Evolutionary conservation across 2,888 invertebrate genomes (phyloP).

Genomic region (Dastarcus helophoroides): DNA sequence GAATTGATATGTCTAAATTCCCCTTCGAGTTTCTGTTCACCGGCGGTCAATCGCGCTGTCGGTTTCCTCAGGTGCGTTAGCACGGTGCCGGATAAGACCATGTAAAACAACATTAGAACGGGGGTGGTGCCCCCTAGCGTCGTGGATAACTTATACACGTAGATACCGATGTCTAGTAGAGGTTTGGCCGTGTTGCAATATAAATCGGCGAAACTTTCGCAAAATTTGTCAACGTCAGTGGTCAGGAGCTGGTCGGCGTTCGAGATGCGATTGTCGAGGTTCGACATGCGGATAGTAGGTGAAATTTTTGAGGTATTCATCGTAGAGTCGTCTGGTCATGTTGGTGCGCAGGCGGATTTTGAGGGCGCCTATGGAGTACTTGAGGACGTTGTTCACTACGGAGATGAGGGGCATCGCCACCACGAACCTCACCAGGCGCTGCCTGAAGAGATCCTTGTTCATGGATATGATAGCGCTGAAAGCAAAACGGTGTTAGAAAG

Average conservation of each 20-base stretch:
- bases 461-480: constrained; percentile 85
- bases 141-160: constrained; percentile 83
- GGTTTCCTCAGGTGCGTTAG: constrained; percentile 81
- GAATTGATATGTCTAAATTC: constrained; percentile 97
- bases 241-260: constrained; percentile 95
- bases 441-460: constrained; percentile 64
- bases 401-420: constrained; percentile 85
- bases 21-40: constrained; percentile 93
- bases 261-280: constrained; percentile 86
- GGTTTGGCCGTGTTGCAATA: constrained; percentile 97
- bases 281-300: constrained; percentile 96
- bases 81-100: constrained; percentile 75
- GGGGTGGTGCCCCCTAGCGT: constrained; percentile 82
- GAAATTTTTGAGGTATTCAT: constrained; percentile 89
- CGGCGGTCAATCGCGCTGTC: constrained; percentile 75
- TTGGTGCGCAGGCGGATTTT: constrained; percentile 85
- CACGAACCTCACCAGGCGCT: constrained; percentile 64
- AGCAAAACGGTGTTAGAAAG: too few relatives aligned
- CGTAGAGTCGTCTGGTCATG: constrained; percentile 75
- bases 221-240: constrained; percentile 95
- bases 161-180: constrained; percentile 85
- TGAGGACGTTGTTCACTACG: constrained; percentile 83
- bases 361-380: constrained; percentile 89
- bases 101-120: constrained; percentile 73
- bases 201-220: constrained; percentile 86